Conservation (phyloP, 1,140 invertebrate genomes). For the Globodera rostochiensis region DNA sequence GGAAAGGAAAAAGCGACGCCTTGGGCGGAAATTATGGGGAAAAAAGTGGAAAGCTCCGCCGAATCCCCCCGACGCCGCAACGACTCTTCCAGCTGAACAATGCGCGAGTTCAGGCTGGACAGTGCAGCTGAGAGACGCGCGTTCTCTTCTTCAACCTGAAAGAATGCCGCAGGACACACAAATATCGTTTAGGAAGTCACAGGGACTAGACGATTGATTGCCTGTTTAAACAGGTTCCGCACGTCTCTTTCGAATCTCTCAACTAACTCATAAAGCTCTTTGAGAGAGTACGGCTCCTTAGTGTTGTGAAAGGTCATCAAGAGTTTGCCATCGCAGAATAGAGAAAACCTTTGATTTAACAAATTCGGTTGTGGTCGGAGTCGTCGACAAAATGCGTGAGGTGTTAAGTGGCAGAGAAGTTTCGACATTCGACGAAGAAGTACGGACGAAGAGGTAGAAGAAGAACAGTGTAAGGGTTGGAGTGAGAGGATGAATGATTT, state of each 20-base stretch:
- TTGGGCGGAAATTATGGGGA: background rate
- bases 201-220: background rate
- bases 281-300: background rate
- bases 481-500: too few relatives aligned
- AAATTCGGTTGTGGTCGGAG: too few relatives aligned
- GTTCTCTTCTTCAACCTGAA: background rate
- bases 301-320: too few relatives aligned
- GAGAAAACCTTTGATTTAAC: too few relatives aligned
- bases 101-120: background rate
- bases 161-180: background rate
- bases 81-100: background rate
- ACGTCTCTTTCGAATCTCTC: background rate
- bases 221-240: background rate
- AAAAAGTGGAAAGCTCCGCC: background rate
- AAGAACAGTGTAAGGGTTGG: too few relatives aligned
- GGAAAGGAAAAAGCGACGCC: background rate
- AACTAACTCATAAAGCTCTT: background rate
- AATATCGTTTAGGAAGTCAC: background rate
- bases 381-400: too few relatives aligned
- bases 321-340: too few relatives aligned
- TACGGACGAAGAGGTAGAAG: too few relatives aligned
- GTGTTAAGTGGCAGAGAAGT: too few relatives aligned
- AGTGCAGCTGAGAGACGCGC: background rate
- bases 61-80: background rate
- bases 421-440: too few relatives aligned